phyloP scores from a whole-genome alignment of 2,113 vertebrate species.

The Pyxicephalus adspersus region DNA sequence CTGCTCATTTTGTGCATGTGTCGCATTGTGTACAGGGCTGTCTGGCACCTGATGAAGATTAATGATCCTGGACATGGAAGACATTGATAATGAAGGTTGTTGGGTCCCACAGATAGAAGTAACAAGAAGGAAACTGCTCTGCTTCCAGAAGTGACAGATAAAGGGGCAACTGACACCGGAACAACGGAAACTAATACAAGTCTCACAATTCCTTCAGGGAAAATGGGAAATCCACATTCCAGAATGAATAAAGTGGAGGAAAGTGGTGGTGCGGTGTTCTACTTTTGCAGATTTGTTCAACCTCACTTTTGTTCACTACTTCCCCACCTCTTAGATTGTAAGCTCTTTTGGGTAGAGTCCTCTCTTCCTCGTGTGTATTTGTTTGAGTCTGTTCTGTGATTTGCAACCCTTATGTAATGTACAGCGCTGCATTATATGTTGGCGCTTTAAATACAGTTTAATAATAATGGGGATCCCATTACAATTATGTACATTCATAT shows the following conservation, averaged over 20 bases:
- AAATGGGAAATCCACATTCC: not conserved
- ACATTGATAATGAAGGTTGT: not conserved
- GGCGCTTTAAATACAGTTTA: no score
- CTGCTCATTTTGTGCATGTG: not conserved
- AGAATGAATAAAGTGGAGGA: not conserved
- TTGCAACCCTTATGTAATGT: no score
- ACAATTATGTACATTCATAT: no score
- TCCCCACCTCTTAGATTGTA: no score
- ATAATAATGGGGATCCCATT: no score
- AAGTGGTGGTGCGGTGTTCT: no score
- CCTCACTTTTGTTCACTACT: no score
- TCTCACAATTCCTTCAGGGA: not conserved
- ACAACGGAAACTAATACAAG: not conserved
- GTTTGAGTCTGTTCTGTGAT: no score
- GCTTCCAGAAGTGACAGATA: not conserved
- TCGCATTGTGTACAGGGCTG: not conserved
- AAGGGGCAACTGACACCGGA: not conserved
- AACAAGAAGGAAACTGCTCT: not conserved
- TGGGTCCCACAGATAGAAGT: not conserved
- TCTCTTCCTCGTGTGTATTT: no score
- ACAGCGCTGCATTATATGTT: no score
- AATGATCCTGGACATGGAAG: not conserved
- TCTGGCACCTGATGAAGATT: constrained; percentile 10
- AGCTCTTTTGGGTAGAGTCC: no score
- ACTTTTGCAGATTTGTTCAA: no score